Conservation (phyloP, 2,888 invertebrate genomes). For the Cremastobaeus sp. region DNA sequence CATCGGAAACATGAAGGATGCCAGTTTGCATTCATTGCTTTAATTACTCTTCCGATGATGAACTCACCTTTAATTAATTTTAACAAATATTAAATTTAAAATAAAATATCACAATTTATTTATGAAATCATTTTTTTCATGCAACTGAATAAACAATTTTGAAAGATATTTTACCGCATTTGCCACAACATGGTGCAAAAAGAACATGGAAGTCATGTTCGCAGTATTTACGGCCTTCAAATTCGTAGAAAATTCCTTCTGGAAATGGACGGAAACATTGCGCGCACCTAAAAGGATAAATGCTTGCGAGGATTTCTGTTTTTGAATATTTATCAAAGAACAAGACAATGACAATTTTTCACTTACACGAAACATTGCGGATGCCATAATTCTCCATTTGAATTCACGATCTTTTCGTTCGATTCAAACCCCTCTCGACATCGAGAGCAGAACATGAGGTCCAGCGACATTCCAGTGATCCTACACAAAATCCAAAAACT, state of each 20-base stretch:
- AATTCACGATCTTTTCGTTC: conserved; percentile 99
- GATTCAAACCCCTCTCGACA: conserved; percentile 97
- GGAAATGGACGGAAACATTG: conserved; percentile 99
- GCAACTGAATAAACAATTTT: background rate
- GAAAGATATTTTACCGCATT: conserved; percentile 81
- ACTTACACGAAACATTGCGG: conserved; percentile 99
- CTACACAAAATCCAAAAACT: conserved; percentile 73
- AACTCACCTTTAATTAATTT: conserved; percentile 88
- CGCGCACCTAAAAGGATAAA: conserved; percentile 85
- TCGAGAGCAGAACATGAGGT: conserved; percentile 95
- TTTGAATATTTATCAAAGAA: no score
- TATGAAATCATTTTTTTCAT: background rate
- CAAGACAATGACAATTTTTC: no score
- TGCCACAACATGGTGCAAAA: conserved; percentile 93
- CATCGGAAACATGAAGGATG: conserved; percentile 99
- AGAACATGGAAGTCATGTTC: conserved; percentile 99
- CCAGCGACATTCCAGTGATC: conserved; percentile 87
- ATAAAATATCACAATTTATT: background rate
- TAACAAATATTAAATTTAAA: background rate
- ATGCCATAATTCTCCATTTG: conserved; percentile 99
- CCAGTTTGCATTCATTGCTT: conserved; percentile 99
- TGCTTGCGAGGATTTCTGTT: background rate
- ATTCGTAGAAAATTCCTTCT: conserved; percentile 98
- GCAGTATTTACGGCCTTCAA: conserved; percentile 99
- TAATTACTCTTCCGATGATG: conserved; percentile 98